Evolutionary conservation across 2,797 vertebrate species (phyloP).

Genomic region (Leptoclinus maculatus): DNA sequence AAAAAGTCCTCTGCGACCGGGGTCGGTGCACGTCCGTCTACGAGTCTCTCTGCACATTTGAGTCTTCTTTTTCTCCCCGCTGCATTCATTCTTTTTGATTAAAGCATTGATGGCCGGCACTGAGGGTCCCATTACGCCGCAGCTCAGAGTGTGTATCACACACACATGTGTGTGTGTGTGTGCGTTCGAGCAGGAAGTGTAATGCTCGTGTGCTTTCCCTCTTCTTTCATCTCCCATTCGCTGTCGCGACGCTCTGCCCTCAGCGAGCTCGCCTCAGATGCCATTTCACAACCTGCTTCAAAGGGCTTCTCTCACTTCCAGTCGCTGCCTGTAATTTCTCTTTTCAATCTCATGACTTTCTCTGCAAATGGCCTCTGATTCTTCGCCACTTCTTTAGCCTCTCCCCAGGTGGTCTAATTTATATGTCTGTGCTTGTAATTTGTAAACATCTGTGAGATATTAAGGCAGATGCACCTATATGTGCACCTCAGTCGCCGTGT

Average conservation of each 20-base stretch:
- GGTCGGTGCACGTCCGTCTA: slow-evolving; percentile 10
- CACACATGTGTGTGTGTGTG: slow-evolving; percentile 11
- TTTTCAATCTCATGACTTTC: slow-evolving; percentile 6
- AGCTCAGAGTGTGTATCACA: slow-evolving; percentile 28
- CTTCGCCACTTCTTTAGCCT: background rate
- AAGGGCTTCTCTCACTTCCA: slow-evolving; percentile 46
- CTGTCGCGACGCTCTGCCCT: slow-evolving; percentile 50
- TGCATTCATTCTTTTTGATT: slow-evolving; percentile 52
- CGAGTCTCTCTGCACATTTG: slow-evolving; percentile 14
- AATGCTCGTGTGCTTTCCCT: slow-evolving; percentile 36
- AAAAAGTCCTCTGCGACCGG: background rate
- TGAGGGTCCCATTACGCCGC: slow-evolving; percentile 34
- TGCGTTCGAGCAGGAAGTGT: slow-evolving; percentile 36
- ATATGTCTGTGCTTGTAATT: background rate
- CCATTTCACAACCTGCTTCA: slow-evolving; percentile 63
- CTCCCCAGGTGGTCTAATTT: background rate
- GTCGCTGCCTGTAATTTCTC: slow-evolving; percentile 21
- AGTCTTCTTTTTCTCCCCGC: slow-evolving; percentile 1
- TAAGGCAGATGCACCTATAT: background rate
- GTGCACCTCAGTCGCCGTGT: background rate
- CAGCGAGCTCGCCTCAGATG: slow-evolving; percentile 47
- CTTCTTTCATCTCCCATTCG: slow-evolving; percentile 70
- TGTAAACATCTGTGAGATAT: background rate
- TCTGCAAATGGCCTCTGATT: slow-evolving; percentile 21
- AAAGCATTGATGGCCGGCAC: slow-evolving; percentile 40